These are phyloP conservation scores for Martes martes DNA, from an alignment of 2,113 vertebrate genomes.

Conservation along the genomic window DNA sequence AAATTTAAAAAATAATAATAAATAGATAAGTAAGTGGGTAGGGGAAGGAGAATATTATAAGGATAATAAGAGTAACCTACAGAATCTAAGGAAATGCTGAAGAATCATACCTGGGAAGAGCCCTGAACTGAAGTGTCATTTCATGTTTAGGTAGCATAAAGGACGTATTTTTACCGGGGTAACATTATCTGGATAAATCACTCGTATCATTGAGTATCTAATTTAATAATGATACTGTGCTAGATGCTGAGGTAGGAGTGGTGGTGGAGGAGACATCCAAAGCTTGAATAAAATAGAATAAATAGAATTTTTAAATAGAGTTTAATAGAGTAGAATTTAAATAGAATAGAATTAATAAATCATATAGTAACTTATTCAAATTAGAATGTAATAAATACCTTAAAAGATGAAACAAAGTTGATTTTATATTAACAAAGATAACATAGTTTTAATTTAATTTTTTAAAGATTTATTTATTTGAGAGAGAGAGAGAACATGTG, in stretches of 20 bases:
- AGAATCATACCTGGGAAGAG: not conserved
- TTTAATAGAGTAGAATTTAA: not conserved
- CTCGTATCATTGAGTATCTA: not conserved
- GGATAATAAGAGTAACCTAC: not conserved
- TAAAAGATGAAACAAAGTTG: not conserved
- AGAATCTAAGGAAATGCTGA: slow-evolving; percentile 3
- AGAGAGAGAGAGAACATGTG: not conserved
- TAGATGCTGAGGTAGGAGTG: not conserved
- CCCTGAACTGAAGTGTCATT: not conserved
- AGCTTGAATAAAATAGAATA: not conserved
- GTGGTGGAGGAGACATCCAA: not conserved
- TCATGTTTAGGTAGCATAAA: not conserved
- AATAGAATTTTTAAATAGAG: not conserved
- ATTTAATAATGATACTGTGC: not conserved
- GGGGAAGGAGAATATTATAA: not conserved
- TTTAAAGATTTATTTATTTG: not conserved
- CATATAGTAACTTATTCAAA: not conserved
- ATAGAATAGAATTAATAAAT: not conserved
- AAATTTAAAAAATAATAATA: not conserved
- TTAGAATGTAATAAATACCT: not conserved
- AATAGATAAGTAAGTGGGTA: not conserved
- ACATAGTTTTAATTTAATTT: not conserved
- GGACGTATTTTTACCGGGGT: not conserved
- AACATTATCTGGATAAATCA: not conserved
- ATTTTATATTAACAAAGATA: not conserved